Base-by-base conservation (phyloP, 2,888 invertebrate species). In the Drosophila mettleri region DNA sequence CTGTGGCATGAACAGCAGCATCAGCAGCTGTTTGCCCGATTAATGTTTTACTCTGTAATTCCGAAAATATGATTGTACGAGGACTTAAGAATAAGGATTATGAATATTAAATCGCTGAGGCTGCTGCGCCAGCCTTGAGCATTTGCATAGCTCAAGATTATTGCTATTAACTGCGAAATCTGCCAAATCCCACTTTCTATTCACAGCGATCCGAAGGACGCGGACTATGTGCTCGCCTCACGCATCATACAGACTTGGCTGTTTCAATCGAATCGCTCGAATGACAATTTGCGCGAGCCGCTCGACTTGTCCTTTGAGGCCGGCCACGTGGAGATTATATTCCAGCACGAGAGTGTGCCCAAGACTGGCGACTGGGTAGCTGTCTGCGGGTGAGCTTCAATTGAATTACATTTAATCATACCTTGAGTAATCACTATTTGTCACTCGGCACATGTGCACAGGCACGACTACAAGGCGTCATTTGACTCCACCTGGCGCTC, bases 401-500 rank as follows among this genome's bases (percentile, higher is more conserved):
- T 22, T 22, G 2, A 6, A n/a, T 14, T 24, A 4, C 1, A 24
- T n/a, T 24, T 6, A n/a, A 6, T n/a, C n/a, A 14, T 31, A 31
- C 33, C 20, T 2, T 8, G 1, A 29, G 1, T 45, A 24, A 34
- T 24, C 12, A 18, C 38, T 27, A 2, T 18, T 33, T 14, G 16
- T 9, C 10, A 31, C 18, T 14, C 7, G 8, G 27, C 2, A 18
- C 2, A 18, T 14, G 0, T 38, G 24, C 8, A 14, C 57, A 92
- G 92, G 0, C 92, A 92, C 72, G 92, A 92, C 77, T 90, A 91
- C 63, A 91, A 91, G 69, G 93, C 93, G 12, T 93, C 92, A 22
- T 93, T 93, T 69, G 93, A 93, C 39, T 93, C 94, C 59, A 93
- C 93, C 4, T 95, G 95, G 95, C 94, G 94, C 82, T 93, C 95